Conservation (phyloP, 2,888 invertebrate genomes). For the Lysandra bellargus region DNA sequence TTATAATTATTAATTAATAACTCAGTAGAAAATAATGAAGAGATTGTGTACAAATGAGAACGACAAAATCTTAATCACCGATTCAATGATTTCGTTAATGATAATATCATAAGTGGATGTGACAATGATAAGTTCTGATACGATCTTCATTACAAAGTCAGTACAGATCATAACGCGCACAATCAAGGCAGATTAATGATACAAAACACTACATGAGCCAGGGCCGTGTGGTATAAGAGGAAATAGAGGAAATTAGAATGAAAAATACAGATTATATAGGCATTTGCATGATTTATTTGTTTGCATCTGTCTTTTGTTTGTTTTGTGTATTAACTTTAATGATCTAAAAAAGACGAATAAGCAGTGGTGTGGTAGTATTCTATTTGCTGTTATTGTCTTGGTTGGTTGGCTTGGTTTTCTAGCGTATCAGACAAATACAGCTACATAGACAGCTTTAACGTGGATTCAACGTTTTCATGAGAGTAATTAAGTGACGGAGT, state of each 20-base stretch:
- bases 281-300: too few relatives aligned
- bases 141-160: not conserved
- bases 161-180: not conserved
- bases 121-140: slow-evolving; percentile 9
- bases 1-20: not conserved
- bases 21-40: not conserved
- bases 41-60: not conserved
- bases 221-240: not conserved
- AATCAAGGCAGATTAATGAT: not conserved
- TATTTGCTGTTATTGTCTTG: too few relatives aligned
- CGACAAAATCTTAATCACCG: not conserved
- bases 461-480: too few relatives aligned
- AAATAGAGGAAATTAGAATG: not conserved
- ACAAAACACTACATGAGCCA: not conserved
- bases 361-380: too few relatives aligned
- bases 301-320: too few relatives aligned
- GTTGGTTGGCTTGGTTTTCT: too few relatives aligned
- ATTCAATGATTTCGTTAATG: not conserved
- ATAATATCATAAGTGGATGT: slow-evolving; percentile 13
- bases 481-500: too few relatives aligned
- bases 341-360: too few relatives aligned
- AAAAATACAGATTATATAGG: too few relatives aligned
- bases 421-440: too few relatives aligned
- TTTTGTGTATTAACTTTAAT: too few relatives aligned
- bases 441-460: too few relatives aligned